Evolutionary conservation across 1,140 invertebrate species (phyloP), one percentile per base, ranked within the genome.

Genomic region (Diorhabda sublineata): DNA sequence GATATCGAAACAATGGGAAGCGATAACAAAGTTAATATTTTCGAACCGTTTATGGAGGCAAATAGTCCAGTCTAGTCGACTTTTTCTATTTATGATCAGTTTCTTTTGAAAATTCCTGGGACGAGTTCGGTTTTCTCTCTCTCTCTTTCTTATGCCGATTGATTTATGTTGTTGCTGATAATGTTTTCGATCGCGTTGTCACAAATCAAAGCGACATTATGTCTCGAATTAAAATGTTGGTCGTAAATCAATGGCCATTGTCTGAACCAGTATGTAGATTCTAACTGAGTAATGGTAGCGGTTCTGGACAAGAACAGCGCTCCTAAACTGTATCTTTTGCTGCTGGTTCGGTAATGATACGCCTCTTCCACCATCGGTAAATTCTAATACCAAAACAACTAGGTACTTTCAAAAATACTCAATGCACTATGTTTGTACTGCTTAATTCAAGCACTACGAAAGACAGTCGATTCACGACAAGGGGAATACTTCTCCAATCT

Each of bases 151-250:
- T 52, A 8, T n/a, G n/a, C 47, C n/a, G 11, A 42, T 67, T 79
- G 77, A 79, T 79, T 79, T 79, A 77, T 76, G 69, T 71, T 67
- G 68, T 70, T 69, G 67, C 71, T 73, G 77, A 77, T 79, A 78
- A 78, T 78, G 78, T 79, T 79, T 75, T 74, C 76, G 72, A 78
- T 76, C 69, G 75, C 74, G 73, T 75, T 75, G 75, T 77, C 78
- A 76, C 78, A 79, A 79, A 79, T 79, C 77, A 79, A 79, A 75
- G 75, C 71, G 78, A 78, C 78, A 78, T 79, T 79, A 79, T 77
- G 77, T 78, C 78, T 57, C 64, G 77, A 79, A 78, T 79, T 78
- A 77, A 79, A 79, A 79, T 77, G 74, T 77, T 75, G 52, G 42
- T 42, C 71, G 72, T 79, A 79, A 79, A 79, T 79, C 78, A 79